These are phyloP conservation scores for Characodon lateralis DNA, from an alignment of 2,797 vertebrate genomes.

Conservation along the genomic window DNA sequence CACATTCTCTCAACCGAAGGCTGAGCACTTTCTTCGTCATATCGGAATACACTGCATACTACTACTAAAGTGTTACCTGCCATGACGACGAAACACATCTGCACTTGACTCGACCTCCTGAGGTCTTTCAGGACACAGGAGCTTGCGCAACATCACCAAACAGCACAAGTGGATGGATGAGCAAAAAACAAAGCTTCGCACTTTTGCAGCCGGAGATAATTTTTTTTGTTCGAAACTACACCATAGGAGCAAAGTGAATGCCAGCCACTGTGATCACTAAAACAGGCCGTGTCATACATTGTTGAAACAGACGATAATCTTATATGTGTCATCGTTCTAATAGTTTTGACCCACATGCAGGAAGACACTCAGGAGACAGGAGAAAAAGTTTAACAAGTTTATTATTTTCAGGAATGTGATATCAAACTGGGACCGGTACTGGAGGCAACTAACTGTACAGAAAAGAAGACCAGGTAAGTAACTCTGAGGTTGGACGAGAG, in stretches of 20 bases:
- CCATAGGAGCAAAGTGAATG: constrained; percentile 4
- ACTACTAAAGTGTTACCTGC: constrained; percentile 10
- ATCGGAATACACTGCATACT: constrained; percentile 7
- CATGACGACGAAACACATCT: constrained; percentile 9
- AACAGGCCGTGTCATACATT: background rate
- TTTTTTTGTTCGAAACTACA: constrained; percentile 17
- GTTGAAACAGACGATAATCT: background rate
- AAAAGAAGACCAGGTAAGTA: no score
- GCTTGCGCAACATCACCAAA: constrained; percentile 1
- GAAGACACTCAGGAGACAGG: no score
- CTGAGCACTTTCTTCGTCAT: constrained; percentile 3
- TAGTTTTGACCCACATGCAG: no score
- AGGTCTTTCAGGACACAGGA: background rate
- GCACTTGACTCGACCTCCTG: constrained; percentile 1
- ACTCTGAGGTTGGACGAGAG: no score
- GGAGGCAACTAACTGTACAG: no score
- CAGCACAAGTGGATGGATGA: background rate
- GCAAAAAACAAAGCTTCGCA: background rate
- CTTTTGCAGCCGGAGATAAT: constrained; percentile 18
- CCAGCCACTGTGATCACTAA: constrained; percentile 12
- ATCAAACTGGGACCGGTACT: no score
- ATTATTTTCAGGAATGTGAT: no score
- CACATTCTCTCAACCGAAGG: background rate
- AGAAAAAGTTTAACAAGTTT: no score
- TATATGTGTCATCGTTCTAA: background rate